Conservation (phyloP, 2,797 vertebrate genomes). For the Trachurus trachurus region DNA sequence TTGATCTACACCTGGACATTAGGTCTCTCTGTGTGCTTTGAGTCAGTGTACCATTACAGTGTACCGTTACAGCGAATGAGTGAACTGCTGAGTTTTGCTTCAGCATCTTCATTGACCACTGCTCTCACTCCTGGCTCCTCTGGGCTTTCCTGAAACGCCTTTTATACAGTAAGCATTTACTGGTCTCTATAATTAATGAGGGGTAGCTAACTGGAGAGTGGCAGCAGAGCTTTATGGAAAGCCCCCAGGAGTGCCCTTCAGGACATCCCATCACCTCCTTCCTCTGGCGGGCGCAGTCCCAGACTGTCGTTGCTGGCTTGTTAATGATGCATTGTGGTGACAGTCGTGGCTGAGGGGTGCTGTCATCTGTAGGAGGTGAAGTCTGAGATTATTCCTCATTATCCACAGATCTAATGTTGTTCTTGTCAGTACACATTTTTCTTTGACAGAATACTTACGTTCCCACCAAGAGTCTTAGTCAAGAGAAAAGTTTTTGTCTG, state of each 20-base stretch:
- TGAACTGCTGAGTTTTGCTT: slow-evolving; percentile 35
- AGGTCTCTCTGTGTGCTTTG: neutral
- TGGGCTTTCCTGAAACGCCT: slow-evolving; percentile 60
- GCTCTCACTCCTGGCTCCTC: slow-evolving; percentile 34
- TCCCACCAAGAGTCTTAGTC: neutral
- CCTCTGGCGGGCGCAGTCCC: slow-evolving; percentile 27
- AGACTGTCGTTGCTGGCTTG: slow-evolving; percentile 22
- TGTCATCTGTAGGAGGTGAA: slow-evolving; percentile 14
- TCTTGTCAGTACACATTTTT: neutral
- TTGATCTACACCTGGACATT: neutral
- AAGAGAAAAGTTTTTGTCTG: neutral
- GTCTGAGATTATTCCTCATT: slow-evolving; percentile 14
- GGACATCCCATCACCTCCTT: slow-evolving; percentile 58
- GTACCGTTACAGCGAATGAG: neutral
- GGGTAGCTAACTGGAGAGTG: slow-evolving; percentile 59
- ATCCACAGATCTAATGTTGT: slow-evolving; percentile 13
- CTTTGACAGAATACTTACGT: neutral
- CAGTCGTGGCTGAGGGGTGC: slow-evolving; percentile 26
- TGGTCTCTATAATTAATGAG: slow-evolving; percentile 80
- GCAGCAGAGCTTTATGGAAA: slow-evolving; percentile 67
- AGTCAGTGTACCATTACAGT: neutral
- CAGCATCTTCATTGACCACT: slow-evolving; percentile 58
- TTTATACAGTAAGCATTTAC: slow-evolving; percentile 71
- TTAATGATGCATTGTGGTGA: slow-evolving; percentile 39
- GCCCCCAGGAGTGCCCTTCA: slow-evolving; percentile 71